Percentiles rank a stretch among this genome's conserved stretches.
phyloP scores from a whole-genome alignment of 2,113 vertebrate species.

The Semnornis frantzii region DNA sequence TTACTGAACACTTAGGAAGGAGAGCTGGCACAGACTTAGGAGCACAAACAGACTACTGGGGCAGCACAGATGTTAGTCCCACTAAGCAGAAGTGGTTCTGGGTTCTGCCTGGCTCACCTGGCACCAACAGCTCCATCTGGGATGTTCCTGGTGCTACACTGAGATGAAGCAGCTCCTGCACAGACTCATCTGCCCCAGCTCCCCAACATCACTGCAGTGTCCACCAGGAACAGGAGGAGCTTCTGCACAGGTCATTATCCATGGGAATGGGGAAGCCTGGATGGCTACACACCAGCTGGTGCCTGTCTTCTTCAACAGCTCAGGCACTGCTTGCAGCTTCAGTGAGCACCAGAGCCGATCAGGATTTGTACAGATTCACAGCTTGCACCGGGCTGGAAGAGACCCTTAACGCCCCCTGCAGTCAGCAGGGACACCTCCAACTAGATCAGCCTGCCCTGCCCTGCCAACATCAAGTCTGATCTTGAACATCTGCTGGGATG shows the following conservation, averaged over 20 bases:
- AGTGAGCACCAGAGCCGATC: too few species aligned
- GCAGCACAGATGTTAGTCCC: background rate
- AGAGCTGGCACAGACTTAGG: too few species aligned
- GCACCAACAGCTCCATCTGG: accelerated
- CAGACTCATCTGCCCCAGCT: background rate
- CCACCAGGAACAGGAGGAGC: background rate
- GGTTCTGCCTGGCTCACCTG: too few species aligned
- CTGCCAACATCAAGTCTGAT: too few species aligned
- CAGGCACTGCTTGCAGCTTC: background rate
- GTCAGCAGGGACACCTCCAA: too few species aligned
- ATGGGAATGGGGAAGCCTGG: background rate
- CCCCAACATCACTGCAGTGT: background rate
- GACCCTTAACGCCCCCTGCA: too few species aligned
- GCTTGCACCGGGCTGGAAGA: too few species aligned
- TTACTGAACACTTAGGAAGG: too few species aligned
- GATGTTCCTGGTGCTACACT: background rate
- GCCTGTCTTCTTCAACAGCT: background rate
- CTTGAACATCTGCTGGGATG: too few species aligned
- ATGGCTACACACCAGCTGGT: background rate
- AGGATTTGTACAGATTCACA: too few species aligned
- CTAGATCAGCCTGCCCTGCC: too few species aligned
- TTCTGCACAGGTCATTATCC: background rate
- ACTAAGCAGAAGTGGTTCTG: background rate
- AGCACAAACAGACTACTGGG: accelerated
- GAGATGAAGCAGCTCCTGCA: background rate